Percentiles rank a stretch among this genome's conserved stretches.
phyloP scores from a whole-genome alignment of 1,140 invertebrate species.

The Anastrepha obliqua region DNA sequence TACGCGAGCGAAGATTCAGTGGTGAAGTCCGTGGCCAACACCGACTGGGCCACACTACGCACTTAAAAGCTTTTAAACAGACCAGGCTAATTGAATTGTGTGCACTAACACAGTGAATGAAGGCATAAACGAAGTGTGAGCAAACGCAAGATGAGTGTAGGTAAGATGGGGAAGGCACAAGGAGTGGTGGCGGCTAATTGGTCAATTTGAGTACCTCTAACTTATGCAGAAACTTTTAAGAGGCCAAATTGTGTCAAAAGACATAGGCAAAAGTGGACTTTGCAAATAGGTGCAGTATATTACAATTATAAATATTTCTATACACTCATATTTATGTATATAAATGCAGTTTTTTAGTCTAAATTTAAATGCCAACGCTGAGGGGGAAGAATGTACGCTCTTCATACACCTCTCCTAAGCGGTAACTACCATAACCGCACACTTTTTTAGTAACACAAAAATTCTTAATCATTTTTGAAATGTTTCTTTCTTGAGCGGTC shows the following conservation, averaged over 20 bases:
- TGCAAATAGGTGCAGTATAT: too few relatives aligned
- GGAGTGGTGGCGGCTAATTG: slow-evolving; percentile 2
- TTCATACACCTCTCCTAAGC: too few relatives aligned
- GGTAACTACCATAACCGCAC: too few relatives aligned
- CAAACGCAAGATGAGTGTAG: background rate
- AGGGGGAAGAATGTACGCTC: too few relatives aligned
- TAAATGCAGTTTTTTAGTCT: too few relatives aligned
- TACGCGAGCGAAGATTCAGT: background rate
- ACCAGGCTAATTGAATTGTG: slow-evolving; percentile 37
- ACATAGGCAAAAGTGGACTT: too few relatives aligned
- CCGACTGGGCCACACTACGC: slow-evolving; percentile 3
- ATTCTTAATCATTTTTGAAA: too few relatives aligned
- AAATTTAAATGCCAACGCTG: too few relatives aligned
- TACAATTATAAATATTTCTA: too few relatives aligned
- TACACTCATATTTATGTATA: too few relatives aligned
- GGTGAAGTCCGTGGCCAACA: background rate
- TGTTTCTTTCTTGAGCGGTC: too few relatives aligned
- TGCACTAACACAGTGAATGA: background rate
- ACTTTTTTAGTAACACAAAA: too few relatives aligned
- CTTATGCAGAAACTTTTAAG: background rate
- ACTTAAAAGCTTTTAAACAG: slow-evolving; percentile 51
- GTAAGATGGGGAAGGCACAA: background rate
- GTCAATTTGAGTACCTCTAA: slow-evolving; percentile 15
- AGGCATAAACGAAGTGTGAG: background rate
- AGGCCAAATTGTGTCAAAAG: slow-evolving; percentile 3